Evolutionary conservation across 2,113 vertebrate species (phyloP).

Genomic region (Festucalex cinctus): DNA sequence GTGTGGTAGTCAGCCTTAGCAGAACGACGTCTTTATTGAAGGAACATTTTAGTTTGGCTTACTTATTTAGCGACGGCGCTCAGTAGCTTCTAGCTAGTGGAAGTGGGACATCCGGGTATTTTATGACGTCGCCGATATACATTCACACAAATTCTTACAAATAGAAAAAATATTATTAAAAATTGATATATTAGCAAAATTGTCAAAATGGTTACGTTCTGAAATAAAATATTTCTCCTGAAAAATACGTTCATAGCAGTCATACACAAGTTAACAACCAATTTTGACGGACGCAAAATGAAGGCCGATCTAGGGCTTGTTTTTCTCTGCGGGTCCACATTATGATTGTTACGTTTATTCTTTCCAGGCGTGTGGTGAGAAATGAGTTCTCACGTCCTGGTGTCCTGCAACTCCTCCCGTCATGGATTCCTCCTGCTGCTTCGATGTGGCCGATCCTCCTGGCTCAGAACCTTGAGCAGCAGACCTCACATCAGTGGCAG

Average conservation of each 20-base stretch:
- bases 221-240: not conserved
- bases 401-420: not conserved
- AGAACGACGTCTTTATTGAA: not conserved
- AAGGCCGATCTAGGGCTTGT: too few relatives aligned
- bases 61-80: not conserved
- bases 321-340: not conserved
- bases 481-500: conserved; percentile 33
- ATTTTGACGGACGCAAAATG: too few relatives aligned
- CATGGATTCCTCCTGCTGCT: conserved; percentile 15
- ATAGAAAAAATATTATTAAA: not conserved
- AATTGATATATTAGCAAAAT: too few relatives aligned
- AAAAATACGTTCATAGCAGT: not conserved
- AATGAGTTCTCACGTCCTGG: conserved; percentile 47
- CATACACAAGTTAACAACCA: too few relatives aligned
- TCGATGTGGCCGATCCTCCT: conserved; percentile 2
- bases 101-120: not conserved
- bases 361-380: conserved; percentile 4
- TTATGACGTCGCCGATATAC: not conserved
- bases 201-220: not conserved
- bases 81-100: not conserved
- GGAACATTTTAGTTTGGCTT: not conserved
- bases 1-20: not conserved
- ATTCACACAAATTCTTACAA: not conserved
- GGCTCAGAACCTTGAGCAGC: conserved; percentile 35
- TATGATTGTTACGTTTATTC: not conserved